Evolutionary conservation across 2,888 invertebrate species (phyloP).

Genomic region (Criorhina ranunculi): DNA sequence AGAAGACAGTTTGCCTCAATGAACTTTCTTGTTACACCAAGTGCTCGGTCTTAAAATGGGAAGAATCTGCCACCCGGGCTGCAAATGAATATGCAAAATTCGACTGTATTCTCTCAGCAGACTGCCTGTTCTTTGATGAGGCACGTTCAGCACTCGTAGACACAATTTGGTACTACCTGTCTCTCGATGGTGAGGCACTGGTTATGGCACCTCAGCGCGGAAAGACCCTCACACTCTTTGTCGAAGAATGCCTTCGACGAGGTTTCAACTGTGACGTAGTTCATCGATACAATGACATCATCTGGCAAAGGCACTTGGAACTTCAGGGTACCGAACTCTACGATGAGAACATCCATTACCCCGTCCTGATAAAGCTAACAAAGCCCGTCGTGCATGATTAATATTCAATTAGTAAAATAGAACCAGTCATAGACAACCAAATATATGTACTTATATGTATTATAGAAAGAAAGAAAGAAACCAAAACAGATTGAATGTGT

Average conservation of each 20-base stretch:
- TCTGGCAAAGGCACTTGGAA: slow-evolving; percentile 89
- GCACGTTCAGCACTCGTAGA: slow-evolving; percentile 88
- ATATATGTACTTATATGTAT: too few relatives aligned
- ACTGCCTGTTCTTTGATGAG: slow-evolving; percentile 92
- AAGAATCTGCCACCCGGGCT: slow-evolving; percentile 81
- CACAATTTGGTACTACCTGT: slow-evolving; percentile 88
- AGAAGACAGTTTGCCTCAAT: slow-evolving; percentile 88
- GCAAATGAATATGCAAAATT: slow-evolving; percentile 85
- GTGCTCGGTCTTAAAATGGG: slow-evolving; percentile 87
- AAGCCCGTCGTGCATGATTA: slow-evolving; percentile 78
- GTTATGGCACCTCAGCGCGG: slow-evolving; percentile 92
- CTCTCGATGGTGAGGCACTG: slow-evolving; percentile 87
- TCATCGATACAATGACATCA: slow-evolving; percentile 87
- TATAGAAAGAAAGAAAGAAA: slow-evolving; percentile 13
- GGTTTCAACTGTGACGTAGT: slow-evolving; percentile 87
- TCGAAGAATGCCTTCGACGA: slow-evolving; percentile 86
- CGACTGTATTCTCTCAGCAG: slow-evolving; percentile 91
- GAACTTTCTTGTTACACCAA: slow-evolving; percentile 86
- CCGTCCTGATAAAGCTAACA: slow-evolving; percentile 87
- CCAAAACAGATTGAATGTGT: slow-evolving; percentile 65
- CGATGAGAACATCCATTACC: slow-evolving; percentile 90
- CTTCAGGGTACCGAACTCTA: slow-evolving; percentile 87
- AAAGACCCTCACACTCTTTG: slow-evolving; percentile 89
- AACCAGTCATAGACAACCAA: slow-evolving; percentile 53
- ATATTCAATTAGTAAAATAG: slow-evolving; percentile 51